phyloP scores from a whole-genome alignment of 2,797 vertebrate genomes.

The Harpagifer antarcticus region DNA sequence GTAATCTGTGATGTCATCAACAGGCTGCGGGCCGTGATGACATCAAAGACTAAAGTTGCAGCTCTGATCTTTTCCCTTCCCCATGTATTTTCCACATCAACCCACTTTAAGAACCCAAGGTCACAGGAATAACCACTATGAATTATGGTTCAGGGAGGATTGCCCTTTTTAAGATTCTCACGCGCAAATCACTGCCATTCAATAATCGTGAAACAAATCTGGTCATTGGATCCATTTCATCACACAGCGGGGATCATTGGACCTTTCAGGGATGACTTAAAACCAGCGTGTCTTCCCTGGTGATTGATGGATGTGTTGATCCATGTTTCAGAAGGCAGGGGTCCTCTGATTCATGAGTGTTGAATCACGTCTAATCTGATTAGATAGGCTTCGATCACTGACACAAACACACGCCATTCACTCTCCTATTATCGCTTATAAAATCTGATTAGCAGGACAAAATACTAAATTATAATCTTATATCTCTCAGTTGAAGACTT shows the following conservation, averaged over 20 bases:
- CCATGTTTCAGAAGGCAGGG: slow-evolving; percentile 37
- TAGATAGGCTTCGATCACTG: slow-evolving; percentile 55
- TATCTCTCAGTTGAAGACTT: not conserved
- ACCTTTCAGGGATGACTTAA: slow-evolving; percentile 15
- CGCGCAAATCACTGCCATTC: slow-evolving; percentile 19
- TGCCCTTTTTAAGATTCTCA: slow-evolving; percentile 4
- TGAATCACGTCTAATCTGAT: slow-evolving; percentile 56
- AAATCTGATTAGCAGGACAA: slow-evolving; percentile 18
- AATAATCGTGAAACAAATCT: slow-evolving; percentile 13
- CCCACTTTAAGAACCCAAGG: slow-evolving; percentile 58
- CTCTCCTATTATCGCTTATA: not conserved
- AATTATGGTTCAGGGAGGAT: slow-evolving; percentile 13
- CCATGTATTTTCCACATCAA: not conserved
- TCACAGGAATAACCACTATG: slow-evolving; percentile 52
- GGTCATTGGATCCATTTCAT: slow-evolving; percentile 16
- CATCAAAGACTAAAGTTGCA: slow-evolving; percentile 68
- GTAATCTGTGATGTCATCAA: slow-evolving; percentile 71
- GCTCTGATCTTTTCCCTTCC: slow-evolving; percentile 31
- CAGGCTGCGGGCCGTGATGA: slow-evolving; percentile 62
- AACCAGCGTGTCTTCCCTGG: slow-evolving; percentile 9
- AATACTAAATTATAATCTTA: not conserved
- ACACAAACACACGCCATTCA: slow-evolving; percentile 37
- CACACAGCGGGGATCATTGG: not conserved
- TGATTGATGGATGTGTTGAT: slow-evolving; percentile 47
- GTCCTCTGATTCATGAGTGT: slow-evolving; percentile 42